A percentile compares a stretch with the other conserved stretches of the same genome.
These are phyloP conservation scores for Potamilus streckersoni DNA, from an alignment of 1,140 invertebrate genomes.

Conservation along the genomic window DNA sequence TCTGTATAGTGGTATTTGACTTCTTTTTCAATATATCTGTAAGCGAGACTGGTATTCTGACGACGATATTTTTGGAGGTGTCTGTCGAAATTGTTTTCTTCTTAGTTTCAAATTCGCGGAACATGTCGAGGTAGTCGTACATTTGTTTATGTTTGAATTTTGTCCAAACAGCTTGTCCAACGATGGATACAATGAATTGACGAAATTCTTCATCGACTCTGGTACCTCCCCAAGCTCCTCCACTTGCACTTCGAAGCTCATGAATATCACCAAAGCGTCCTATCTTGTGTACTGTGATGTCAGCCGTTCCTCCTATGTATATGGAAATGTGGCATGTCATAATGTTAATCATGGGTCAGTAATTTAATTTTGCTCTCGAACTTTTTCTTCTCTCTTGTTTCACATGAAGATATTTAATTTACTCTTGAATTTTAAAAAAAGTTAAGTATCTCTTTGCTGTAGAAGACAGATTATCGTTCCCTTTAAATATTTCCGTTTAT, in stretches of 20 bases:
- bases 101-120: slow-evolving; percentile 10
- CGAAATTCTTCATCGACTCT: slow-evolving; percentile 6
- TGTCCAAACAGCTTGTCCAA: not conserved
- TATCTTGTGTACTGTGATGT: slow-evolving; percentile 15
- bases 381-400: too few species aligned
- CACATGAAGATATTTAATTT: too few species aligned
- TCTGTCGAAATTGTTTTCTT: not conserved
- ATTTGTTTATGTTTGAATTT: slow-evolving; percentile 9
- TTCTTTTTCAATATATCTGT: not conserved
- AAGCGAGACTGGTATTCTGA: slow-evolving; percentile 5
- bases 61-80: not conserved
- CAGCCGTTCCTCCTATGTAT: slow-evolving; percentile 17
- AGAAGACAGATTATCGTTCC: too few species aligned
- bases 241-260: slow-evolving; percentile 11
- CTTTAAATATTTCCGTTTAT: too few species aligned
- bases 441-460: too few species aligned
- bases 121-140: slow-evolving; percentile 19
- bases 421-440: too few species aligned
- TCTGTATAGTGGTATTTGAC: not conserved
- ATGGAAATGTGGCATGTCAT: too few species aligned
- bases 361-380: too few species aligned
- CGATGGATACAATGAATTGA: slow-evolving; percentile 1
- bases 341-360: too few species aligned
- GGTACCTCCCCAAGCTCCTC: slow-evolving; percentile 16
- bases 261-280: not conserved